Evolutionary conservation across 1,140 invertebrate genomes (phyloP), one percentile per base, ranked within the genome.

Genomic region (Episyrphus balteatus): DNA sequence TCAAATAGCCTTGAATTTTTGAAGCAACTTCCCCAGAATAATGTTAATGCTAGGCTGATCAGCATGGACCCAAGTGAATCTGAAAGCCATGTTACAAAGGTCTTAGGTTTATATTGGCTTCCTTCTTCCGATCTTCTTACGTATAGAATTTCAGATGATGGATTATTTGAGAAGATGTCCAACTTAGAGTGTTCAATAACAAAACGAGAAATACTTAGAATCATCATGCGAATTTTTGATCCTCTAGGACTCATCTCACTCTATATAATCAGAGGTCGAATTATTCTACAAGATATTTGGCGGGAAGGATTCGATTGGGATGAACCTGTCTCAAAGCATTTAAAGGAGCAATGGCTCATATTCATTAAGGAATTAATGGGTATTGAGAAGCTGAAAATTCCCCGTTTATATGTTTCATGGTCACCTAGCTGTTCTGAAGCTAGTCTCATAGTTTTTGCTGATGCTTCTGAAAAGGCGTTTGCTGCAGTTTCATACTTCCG

Each of bases 211-310:
- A 36, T 57, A 12, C 42, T 61, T 10, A 9, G 46, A 0, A 21
- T 48, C 1, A 32, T 57, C 1, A 55, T 57, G 55, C 52, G 49
- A 10, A 44, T 68, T 1, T 70, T 55, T 44, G 67, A 69, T 44
- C 64, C 66, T 7, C 47, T 68, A 2, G 65, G 62, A n/a, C 49
- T 64, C 26, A 14, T 62, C 1, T 47, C 58, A 7, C 63, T 62
- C 10, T 42, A 62, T 5, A 55, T 46, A 0, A 48, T 70, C 7
- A 31, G 46, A 13, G 42, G 48, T 0, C 65, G 68, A 43, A 54
- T 66, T 2, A 18, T 69, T 0, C 50, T 68, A 17, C 70, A 73
- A 48, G 53, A 57, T 1, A 17, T 68, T 1, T 70, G 70, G 66
- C 42, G 55, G 3, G 26, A 14, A 0, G 44, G 51, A 0, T 44